These are phyloP conservation scores for Scaptomyza cyrtandrae DNA, from an alignment of 2,888 invertebrate species.

Conservation along the genomic window DNA sequence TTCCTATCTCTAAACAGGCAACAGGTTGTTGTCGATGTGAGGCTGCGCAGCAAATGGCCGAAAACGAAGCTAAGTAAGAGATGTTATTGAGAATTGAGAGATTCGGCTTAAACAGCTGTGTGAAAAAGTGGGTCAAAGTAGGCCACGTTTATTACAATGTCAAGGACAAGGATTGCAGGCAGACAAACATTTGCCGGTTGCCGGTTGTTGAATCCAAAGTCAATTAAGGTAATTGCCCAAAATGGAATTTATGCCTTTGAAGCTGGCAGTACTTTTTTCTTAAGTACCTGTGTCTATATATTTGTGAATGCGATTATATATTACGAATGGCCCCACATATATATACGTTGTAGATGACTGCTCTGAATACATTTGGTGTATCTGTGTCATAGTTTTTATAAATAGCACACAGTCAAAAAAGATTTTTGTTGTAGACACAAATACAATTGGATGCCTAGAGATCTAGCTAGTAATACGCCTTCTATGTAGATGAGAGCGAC, in stretches of 20 bases:
- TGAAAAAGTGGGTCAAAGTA: conserved; percentile 55
- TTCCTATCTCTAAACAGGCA: conserved; percentile 17
- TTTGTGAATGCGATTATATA: conserved; percentile 20
- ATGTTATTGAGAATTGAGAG: conserved; percentile 6
- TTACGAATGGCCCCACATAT: conserved; percentile 22
- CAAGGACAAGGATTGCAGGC: conserved; percentile 61
- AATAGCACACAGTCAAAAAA: conserved; percentile 76
- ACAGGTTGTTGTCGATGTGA: conserved; percentile 62
- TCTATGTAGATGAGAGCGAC: conserved; percentile 56
- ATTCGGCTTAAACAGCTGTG: conserved; percentile 56
- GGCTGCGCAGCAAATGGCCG: conserved; percentile 68
- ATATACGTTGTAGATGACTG: conserved; percentile 66
- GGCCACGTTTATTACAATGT: conserved; percentile 28
- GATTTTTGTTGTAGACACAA: conserved; percentile 54
- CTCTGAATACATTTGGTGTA: conserved; percentile 73
- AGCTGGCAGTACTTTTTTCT: neutral
- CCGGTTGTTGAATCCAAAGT: neutral
- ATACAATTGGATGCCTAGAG: conserved; percentile 49
- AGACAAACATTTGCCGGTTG: conserved; percentile 15
- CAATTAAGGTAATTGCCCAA: conserved; percentile 22
- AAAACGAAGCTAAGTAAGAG: conserved; percentile 21
- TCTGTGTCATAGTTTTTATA: conserved; percentile 83
- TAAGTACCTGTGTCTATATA: conserved; percentile 1
- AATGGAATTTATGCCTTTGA: conserved; percentile 26
- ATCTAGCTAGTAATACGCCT: conserved; percentile 59